Evolutionary conservation across 2,113 vertebrate species (phyloP).

Genomic region (Passer montanus): DNA sequence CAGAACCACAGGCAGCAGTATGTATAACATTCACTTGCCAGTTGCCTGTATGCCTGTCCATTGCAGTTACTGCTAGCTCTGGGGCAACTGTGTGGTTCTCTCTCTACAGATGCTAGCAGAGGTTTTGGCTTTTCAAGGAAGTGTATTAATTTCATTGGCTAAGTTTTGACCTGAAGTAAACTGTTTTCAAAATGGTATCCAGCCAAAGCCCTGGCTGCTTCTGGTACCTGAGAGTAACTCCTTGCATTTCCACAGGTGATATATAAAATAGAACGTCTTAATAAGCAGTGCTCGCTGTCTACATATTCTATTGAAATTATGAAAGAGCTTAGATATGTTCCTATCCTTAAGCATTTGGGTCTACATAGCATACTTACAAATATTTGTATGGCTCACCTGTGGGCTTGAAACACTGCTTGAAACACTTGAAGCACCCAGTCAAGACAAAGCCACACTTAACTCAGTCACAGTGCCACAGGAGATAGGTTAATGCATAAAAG

Average conservation of each 20-base stretch:
- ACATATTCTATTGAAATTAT: background rate
- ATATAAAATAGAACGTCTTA: background rate
- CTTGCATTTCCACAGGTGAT: background rate
- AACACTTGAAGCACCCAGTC: no score
- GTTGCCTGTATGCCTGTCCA: slow-evolving; percentile 30
- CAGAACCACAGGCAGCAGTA: slow-evolving; percentile 67
- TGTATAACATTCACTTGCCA: slow-evolving; percentile 54
- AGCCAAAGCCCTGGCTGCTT: background rate
- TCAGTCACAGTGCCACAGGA: background rate
- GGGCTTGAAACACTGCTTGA: background rate
- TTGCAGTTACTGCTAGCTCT: slow-evolving; percentile 26
- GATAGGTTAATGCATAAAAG: background rate
- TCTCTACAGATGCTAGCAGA: background rate
- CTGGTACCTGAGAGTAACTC: background rate
- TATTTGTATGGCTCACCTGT: background rate
- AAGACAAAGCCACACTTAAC: background rate
- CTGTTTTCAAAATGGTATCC: background rate
- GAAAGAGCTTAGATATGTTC: background rate
- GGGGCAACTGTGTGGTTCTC: background rate
- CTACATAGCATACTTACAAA: background rate
- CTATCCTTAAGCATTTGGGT: background rate
- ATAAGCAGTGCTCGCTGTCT: background rate
- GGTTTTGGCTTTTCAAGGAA: background rate
- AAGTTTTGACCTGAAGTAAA: background rate
- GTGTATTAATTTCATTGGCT: background rate